Evolutionary conservation across 2,797 vertebrate species (phyloP).

Genomic region (Otolemur crassicaudatus): DNA sequence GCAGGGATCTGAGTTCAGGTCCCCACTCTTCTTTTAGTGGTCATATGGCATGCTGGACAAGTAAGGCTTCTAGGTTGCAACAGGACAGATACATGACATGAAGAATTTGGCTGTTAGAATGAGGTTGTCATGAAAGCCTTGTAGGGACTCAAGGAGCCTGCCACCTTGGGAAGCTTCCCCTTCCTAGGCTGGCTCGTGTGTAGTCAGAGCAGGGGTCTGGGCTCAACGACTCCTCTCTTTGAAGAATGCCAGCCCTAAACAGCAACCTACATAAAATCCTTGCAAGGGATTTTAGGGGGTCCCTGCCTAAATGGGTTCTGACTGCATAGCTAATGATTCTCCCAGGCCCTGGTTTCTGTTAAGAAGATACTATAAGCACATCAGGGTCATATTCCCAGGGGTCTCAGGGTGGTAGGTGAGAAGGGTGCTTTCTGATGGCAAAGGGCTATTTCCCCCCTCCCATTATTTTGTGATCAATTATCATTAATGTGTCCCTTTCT

Average conservation of each 20-base stretch:
- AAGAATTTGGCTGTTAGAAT: neutral
- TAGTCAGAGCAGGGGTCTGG: neutral
- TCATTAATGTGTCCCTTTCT: neutral
- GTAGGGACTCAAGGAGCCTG: neutral
- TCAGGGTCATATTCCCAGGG: neutral
- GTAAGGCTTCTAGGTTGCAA: neutral
- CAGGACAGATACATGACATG: neutral
- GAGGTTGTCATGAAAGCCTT: neutral
- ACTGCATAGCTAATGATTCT: neutral
- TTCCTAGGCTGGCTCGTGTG: neutral
- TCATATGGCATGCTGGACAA: neutral
- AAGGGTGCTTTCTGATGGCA: neutral
- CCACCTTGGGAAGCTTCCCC: neutral
- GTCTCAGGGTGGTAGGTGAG: neutral
- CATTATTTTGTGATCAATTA: neutral
- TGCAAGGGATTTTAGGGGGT: neutral
- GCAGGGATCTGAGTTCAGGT: neutral
- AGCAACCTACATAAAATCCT: neutral
- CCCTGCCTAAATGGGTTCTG: neutral
- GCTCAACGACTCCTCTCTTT: neutral
- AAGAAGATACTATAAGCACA: neutral
- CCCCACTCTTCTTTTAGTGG: neutral
- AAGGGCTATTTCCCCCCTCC: neutral
- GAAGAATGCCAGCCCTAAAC: neutral
- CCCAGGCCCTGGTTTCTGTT: neutral